These are phyloP conservation scores for Cercopithecus petaurista DNA, from an alignment of 2,797 vertebrate species.

Conservation along the genomic window DNA sequence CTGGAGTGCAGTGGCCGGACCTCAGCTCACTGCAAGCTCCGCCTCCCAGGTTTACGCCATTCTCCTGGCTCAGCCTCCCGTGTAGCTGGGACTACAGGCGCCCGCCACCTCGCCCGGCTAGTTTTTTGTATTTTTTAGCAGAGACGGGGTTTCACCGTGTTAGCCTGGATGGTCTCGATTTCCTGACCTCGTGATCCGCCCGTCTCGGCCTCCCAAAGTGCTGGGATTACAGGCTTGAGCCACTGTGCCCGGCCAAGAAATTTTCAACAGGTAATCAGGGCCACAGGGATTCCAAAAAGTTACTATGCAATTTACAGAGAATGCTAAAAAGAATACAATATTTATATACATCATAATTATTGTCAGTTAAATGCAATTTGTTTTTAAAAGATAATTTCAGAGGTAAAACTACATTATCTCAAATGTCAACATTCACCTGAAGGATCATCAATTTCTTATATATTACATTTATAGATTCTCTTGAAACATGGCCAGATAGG, in stretches of 20 bases:
- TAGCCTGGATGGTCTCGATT: no score
- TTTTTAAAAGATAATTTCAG: conserved; percentile 45
- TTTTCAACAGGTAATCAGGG: neutral
- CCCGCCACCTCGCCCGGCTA: no score
- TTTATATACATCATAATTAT: conserved; percentile 16
- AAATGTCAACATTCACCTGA: conserved; percentile 31
- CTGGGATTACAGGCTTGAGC: no score
- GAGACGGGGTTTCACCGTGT: no score
- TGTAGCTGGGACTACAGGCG: no score
- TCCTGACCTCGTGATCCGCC: no score
- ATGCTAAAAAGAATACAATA: conserved; percentile 28
- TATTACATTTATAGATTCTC: conserved; percentile 10
- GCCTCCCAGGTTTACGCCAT: no score
- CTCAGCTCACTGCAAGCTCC: no score
- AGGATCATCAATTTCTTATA: conserved; percentile 26
- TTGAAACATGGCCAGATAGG: neutral
- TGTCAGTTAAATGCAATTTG: conserved; percentile 37
- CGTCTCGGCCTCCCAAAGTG: no score
- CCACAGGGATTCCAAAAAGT: conserved; percentile 17
- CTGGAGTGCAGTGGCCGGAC: no score
- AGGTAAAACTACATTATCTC: conserved; percentile 29
- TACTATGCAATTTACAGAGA: neutral
- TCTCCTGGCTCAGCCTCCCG: no score
- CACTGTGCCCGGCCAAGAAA: neutral
- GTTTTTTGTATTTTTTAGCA: no score